phyloP scores from a whole-genome alignment of 2,797 vertebrate species.

The Enteromius unitaeniatus region DNA sequence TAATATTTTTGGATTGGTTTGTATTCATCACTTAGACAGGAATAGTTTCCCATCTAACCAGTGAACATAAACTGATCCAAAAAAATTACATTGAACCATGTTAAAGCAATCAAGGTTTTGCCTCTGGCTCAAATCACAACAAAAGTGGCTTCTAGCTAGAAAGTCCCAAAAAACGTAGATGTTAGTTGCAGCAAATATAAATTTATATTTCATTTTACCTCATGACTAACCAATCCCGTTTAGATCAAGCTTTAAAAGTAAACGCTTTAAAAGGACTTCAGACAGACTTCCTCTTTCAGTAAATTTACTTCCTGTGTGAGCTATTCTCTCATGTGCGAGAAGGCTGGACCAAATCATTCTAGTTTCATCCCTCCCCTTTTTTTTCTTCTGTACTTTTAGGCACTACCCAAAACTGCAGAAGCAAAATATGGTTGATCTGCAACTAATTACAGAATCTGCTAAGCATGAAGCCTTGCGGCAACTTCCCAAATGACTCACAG shows the following conservation, averaged over 20 bases:
- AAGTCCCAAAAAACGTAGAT: background rate
- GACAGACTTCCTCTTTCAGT: slow-evolving; percentile 71
- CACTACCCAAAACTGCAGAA: slow-evolving; percentile 4
- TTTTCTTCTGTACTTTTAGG: slow-evolving; percentile 55
- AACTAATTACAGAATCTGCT: slow-evolving; percentile 29
- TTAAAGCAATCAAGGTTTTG: background rate
- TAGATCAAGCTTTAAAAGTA: slow-evolving; percentile 42
- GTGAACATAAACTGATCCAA: background rate
- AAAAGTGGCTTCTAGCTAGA: background rate
- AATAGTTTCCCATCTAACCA: background rate
- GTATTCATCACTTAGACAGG: no score
- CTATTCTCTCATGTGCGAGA: slow-evolving; percentile 51
- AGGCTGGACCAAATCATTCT: slow-evolving; percentile 25
- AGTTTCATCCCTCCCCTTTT: background rate
- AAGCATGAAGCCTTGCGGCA: background rate
- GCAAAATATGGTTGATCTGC: slow-evolving; percentile 3
- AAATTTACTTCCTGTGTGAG: slow-evolving; percentile 72
- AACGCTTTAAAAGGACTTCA: slow-evolving; percentile 41
- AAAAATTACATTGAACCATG: background rate
- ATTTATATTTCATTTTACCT: background rate
- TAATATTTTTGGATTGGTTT: no score
- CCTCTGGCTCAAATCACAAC: background rate
- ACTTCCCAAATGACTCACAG: background rate
- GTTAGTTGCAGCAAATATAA: background rate
- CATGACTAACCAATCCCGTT: background rate